Evolutionary conservation across 2,888 invertebrate genomes (phyloP), one percentile per base, ranked within the genome.

Genomic region (Tenthredo amoena): DNA sequence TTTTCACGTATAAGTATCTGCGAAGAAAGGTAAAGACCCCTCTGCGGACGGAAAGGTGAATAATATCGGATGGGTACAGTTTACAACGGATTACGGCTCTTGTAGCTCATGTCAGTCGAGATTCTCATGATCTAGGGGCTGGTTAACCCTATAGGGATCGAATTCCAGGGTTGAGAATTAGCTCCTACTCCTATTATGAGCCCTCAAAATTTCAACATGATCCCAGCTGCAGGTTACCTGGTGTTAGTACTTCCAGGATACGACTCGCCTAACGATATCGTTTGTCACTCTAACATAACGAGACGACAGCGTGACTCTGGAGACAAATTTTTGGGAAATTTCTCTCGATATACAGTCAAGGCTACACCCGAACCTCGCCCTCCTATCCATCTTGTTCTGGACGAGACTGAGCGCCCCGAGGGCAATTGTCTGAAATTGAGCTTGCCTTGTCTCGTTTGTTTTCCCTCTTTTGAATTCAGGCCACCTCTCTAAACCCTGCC

Each of bases 361-460:
- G 77, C 18, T 21, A 18, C 10, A 50, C 26, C 21, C 31, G 40
- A 5, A 6, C 31, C 18, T 77, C 31, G 31, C 15, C 50, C n/a
- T 40, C 79, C 79, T 37, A 81, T 81, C 79, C 79, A 81, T 81
- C 79, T 81, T 81, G 40, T 58, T 40, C 79, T 37, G 79, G 62
- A 62, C 62, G 37, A 81, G 62, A 26, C 50, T 77, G 50, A 77
- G 34, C 10, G 34, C 55, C 77, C 50, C 31, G 50, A 62, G 15
- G 40, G 58, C 79, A 81, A 81, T 81, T 81, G 79, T n/a, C 62
- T 62, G 58, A 81, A 81, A 81, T 81, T 81, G 58, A 81, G 79
- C 79, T 40, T 81, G 58, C 62, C 79, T 62, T 81, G 79, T 62
- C 79, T 81, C 62, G 62, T 81, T 81, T 62, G 40, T 81, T 81